These are phyloP conservation scores for Microtus californicus DNA, from an alignment of 2,797 vertebrate species.

Conservation along the genomic window DNA sequence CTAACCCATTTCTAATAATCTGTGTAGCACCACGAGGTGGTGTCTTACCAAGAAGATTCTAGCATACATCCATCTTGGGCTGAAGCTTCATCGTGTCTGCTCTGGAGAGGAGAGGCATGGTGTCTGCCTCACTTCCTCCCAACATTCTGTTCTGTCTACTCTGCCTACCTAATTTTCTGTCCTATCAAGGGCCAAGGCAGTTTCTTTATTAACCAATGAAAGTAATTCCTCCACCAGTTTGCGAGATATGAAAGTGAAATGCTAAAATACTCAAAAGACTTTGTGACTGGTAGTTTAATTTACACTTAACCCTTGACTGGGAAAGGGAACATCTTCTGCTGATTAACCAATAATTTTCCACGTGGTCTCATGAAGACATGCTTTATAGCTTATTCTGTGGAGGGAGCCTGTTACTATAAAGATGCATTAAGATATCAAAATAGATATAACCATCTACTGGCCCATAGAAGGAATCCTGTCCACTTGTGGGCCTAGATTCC, in stretches of 20 bases:
- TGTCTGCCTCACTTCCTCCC: too few relatives aligned
- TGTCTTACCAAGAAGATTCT: too few relatives aligned
- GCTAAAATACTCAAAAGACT: constrained; percentile 3
- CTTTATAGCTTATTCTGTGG: neutral
- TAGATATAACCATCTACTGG: neutral
- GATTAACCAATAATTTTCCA: constrained; percentile 11
- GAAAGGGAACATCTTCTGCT: neutral
- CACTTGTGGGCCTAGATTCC: neutral
- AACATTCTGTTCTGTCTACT: too few relatives aligned
- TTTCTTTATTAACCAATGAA: too few relatives aligned
- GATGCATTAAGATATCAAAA: neutral
- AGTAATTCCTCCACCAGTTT: neutral
- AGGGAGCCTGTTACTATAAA: neutral
- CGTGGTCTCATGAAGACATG: neutral
- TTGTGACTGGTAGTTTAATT: constrained; percentile 28
- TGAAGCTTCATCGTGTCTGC: too few relatives aligned
- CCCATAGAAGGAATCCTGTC: neutral
- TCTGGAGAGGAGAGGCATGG: too few relatives aligned
- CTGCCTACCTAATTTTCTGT: too few relatives aligned
- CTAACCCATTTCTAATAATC: too few relatives aligned
- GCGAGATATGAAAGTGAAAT: neutral
- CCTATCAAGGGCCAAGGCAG: too few relatives aligned
- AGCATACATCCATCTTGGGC: too few relatives aligned
- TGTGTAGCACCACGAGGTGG: too few relatives aligned
- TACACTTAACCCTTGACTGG: neutral